These are phyloP conservation scores for Serrognathus titanus DNA, from an alignment of 2,888 invertebrate species.

Conservation along the genomic window DNA sequence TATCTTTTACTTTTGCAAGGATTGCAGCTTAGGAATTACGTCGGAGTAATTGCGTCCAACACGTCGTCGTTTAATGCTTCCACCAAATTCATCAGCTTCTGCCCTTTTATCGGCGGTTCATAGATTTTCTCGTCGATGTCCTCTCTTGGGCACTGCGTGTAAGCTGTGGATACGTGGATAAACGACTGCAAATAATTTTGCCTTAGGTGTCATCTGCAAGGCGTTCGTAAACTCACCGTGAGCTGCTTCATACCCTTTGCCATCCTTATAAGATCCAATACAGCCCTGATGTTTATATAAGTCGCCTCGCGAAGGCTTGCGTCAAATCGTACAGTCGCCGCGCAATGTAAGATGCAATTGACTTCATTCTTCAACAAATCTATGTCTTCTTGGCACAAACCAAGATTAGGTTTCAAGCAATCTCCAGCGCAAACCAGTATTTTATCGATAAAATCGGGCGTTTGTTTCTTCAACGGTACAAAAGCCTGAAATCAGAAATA, in stretches of 20 bases:
- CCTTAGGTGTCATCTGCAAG: neutral
- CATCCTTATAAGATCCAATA: slow-evolving; percentile 56
- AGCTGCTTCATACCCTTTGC: slow-evolving; percentile 47
- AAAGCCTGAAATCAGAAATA: slow-evolving; percentile 12
- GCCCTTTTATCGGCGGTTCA: slow-evolving; percentile 52
- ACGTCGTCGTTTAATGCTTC: slow-evolving; percentile 54
- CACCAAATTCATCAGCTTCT: slow-evolving; percentile 52
- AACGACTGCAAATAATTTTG: slow-evolving; percentile 51
- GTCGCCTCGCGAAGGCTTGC: slow-evolving; percentile 64
- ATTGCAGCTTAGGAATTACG: slow-evolving; percentile 47
- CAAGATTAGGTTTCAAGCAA: slow-evolving; percentile 58
- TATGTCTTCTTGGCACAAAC: slow-evolving; percentile 56
- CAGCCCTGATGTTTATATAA: slow-evolving; percentile 66
- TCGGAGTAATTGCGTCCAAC: slow-evolving; percentile 54
- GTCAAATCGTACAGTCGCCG: slow-evolving; percentile 71
- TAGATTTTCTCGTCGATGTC: slow-evolving; percentile 44
- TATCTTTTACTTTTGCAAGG: neutral
- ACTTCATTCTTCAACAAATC: slow-evolving; percentile 50
- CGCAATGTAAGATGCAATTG: neutral
- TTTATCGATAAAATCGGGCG: slow-evolving; percentile 62
- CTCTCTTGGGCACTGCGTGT: slow-evolving; percentile 52
- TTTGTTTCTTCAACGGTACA: slow-evolving; percentile 52
- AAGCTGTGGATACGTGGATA: slow-evolving; percentile 60
- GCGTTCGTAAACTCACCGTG: slow-evolving; percentile 49
- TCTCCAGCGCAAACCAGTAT: slow-evolving; percentile 57